These are phyloP conservation scores for Vireo altiloquus DNA, from an alignment of 2,113 vertebrate species.

Conservation along the genomic window DNA sequence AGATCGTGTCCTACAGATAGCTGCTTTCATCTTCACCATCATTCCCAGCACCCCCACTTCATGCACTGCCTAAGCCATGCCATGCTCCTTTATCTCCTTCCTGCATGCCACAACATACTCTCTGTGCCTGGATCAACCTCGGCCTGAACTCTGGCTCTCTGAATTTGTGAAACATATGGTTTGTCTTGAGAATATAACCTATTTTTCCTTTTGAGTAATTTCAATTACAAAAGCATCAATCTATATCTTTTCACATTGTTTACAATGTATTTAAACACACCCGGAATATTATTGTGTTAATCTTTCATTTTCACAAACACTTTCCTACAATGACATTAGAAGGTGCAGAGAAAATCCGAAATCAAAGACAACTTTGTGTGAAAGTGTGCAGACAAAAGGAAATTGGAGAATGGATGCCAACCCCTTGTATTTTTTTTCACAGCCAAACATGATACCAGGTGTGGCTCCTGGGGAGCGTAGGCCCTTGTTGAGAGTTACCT, in stretches of 20 bases:
- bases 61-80: not conserved
- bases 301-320: not conserved
- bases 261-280: not conserved
- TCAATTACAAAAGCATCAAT: not conserved
- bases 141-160: not conserved
- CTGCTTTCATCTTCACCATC: not conserved
- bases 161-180: not conserved
- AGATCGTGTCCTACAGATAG: not conserved
- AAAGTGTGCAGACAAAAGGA: not conserved
- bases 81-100: fast-evolving
- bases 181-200: not conserved
- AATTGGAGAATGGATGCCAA: not conserved
- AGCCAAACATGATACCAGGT: not conserved
- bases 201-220: not conserved
- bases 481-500: not conserved
- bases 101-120: not conserved
- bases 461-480: fast-evolving
- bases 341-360: not conserved
- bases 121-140: not conserved
- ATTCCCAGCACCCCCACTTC: not conserved
- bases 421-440: not conserved
- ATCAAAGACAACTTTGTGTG: not conserved
- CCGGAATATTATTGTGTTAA: not conserved
- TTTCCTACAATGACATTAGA: not conserved
- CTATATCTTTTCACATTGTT: not conserved